Evolutionary conservation across 2,888 invertebrate genomes (phyloP).

Genomic region (Tenthredo notha): DNA sequence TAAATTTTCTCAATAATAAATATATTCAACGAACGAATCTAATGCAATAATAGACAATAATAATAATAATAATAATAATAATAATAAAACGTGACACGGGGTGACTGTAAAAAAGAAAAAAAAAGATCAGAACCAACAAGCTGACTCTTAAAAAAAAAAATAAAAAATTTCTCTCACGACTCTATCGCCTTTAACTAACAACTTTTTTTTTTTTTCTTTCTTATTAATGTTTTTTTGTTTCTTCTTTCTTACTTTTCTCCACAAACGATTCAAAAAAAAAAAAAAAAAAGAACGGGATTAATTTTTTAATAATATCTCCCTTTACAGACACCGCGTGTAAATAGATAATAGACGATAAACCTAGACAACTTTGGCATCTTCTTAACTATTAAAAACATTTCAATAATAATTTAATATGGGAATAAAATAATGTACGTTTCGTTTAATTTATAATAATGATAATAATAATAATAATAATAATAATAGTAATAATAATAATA

Average conservation of each 20-base stretch:
- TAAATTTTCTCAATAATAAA: slow-evolving; percentile 56
- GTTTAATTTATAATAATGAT: slow-evolving; percentile 66
- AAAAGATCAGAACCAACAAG: slow-evolving; percentile 9
- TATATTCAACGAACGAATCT: slow-evolving; percentile 71
- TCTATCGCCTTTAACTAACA: neutral
- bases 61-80: slow-evolving; percentile 54
- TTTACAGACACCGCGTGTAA: slow-evolving; percentile 51
- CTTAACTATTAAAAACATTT: slow-evolving; percentile 71
- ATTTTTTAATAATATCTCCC: neutral
- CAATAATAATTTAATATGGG: slow-evolving; percentile 69
- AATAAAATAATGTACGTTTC: slow-evolving; percentile 69
- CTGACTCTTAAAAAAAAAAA: neutral
- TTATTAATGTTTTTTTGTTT: neutral
- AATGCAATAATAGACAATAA: slow-evolving; percentile 62
- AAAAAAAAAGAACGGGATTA: slow-evolving; percentile 24
- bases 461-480: slow-evolving; percentile 65
- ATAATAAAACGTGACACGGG: slow-evolving; percentile 49
- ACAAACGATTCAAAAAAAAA: neutral
- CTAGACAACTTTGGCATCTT: slow-evolving; percentile 78
- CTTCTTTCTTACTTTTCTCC: neutral
- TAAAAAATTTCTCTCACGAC: neutral
- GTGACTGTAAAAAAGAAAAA: slow-evolving; percentile 32
- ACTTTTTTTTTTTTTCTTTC: neutral
- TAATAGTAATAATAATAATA: slow-evolving; percentile 61
- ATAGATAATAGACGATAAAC: slow-evolving; percentile 73